A percentile compares a stretch with the other conserved stretches of the same genome.
Conservation (phyloP, 2,888 invertebrate species). For the Conus canariensis region DNA sequence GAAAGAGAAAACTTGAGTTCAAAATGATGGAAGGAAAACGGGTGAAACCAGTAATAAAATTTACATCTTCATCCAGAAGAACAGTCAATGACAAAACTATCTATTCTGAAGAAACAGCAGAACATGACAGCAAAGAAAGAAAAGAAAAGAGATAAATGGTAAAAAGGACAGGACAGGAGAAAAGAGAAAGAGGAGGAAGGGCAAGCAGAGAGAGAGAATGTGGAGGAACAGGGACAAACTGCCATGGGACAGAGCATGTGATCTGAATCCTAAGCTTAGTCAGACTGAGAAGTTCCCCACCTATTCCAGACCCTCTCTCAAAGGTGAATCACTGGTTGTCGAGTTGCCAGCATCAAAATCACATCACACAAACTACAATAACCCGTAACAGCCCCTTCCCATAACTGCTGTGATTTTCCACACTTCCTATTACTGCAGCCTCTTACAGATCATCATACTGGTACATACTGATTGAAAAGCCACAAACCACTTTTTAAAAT, state of each 20-base stretch:
- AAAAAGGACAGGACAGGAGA: not conserved
- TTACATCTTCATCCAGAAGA: slow-evolving; percentile 37
- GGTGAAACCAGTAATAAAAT: slow-evolving; percentile 38
- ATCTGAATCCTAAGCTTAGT: not conserved
- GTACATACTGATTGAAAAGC: too few relatives aligned
- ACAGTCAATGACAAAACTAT: slow-evolving; percentile 13
- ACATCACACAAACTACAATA: not conserved
- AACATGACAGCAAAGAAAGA: not conserved
- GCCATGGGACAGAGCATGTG: not conserved
- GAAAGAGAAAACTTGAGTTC: slow-evolving; percentile 9
- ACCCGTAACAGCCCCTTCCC: too few relatives aligned
- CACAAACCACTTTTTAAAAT: too few relatives aligned
- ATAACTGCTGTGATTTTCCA: too few relatives aligned
- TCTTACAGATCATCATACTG: too few relatives aligned
- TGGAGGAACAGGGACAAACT: too few relatives aligned
- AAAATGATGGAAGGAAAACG: slow-evolving; percentile 15
- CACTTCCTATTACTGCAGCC: too few relatives aligned
- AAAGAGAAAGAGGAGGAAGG: not conserved
- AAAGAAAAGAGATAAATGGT: not conserved
- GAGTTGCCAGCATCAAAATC: too few relatives aligned
- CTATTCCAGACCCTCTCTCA: too few relatives aligned
- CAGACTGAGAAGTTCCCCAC: too few relatives aligned
- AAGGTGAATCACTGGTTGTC: too few relatives aligned
- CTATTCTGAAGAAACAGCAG: not conserved
- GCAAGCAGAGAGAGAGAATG: too few relatives aligned